A percentile compares a stretch with the other conserved stretches of the same genome.
phyloP scores from a whole-genome alignment of 2,888 invertebrate genomes.

The Hoplodrina ambigua region DNA sequence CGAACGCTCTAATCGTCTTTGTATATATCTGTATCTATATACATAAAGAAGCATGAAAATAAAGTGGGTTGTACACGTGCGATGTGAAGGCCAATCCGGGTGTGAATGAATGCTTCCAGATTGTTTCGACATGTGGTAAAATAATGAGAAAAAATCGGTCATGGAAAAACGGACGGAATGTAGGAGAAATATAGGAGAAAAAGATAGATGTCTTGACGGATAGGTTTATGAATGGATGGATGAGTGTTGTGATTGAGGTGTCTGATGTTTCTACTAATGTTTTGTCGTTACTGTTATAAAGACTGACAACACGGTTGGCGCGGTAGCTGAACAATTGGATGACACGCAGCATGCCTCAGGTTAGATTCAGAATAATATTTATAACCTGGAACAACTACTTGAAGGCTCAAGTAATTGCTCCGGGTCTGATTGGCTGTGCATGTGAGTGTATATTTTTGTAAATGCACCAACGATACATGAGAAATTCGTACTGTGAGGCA shows the following conservation, averaged over 20 bases:
- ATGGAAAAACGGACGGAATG: not conserved
- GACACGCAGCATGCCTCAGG: no score
- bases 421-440: no score
- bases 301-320: no score
- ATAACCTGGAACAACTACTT: no score
- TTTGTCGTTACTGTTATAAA: no score
- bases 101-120: slow-evolving; percentile 39
- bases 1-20: slow-evolving; percentile 16
- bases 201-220: slow-evolving; percentile 15
- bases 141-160: slow-evolving; percentile 14
- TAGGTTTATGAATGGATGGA: not conserved
- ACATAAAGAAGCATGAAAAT: slow-evolving; percentile 14
- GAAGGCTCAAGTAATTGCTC: no score
- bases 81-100: slow-evolving; percentile 34
- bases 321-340: no score
- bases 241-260: slow-evolving; percentile 14
- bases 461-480: no score
- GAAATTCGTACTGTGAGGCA: no score
- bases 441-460: no score
- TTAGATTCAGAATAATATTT: no score
- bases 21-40: not conserved
- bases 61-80: slow-evolving; percentile 18
- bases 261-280: not conserved
- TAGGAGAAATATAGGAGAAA: not conserved
- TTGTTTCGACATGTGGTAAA: slow-evolving; percentile 28